These are phyloP conservation scores for Syrmaticus mikado DNA, from an alignment of 2,113 vertebrate genomes.

Conservation along the genomic window DNA sequence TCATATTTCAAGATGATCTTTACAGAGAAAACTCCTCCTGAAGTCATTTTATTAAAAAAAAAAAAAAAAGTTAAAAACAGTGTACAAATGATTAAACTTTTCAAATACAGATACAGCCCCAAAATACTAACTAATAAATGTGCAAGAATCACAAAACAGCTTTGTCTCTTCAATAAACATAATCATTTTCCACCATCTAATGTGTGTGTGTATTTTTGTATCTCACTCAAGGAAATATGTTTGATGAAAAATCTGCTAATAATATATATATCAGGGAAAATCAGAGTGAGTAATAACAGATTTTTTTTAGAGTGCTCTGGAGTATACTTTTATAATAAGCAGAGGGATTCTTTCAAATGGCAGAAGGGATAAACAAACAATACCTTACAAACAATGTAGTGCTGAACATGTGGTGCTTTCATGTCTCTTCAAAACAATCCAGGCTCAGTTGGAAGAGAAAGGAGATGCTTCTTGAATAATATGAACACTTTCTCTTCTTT, in stretches of 20 bases:
- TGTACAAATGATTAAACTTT: background rate
- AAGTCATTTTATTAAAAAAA: background rate
- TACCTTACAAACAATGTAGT: background rate
- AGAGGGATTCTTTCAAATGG: background rate
- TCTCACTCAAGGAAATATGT: background rate
- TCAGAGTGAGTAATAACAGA: background rate
- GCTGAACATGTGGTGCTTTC: background rate
- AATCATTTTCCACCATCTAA: background rate
- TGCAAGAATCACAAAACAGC: background rate
- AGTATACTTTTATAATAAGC: background rate
- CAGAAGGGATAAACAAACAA: background rate
- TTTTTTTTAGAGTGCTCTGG: background rate
- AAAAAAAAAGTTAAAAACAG: background rate
- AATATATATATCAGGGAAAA: background rate
- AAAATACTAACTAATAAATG: background rate
- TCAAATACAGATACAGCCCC: background rate
- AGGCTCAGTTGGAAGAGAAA: background rate
- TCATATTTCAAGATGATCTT: background rate
- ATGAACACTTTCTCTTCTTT: background rate
- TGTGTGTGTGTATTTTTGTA: background rate
- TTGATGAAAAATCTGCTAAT: background rate
- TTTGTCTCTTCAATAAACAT: background rate
- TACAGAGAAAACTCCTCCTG: background rate
- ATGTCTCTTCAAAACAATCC: background rate
- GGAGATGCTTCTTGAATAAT: background rate